These are phyloP conservation scores for Poeciliopsis gracilis DNA, from an alignment of 2,797 vertebrate genomes.

Conservation along the genomic window DNA sequence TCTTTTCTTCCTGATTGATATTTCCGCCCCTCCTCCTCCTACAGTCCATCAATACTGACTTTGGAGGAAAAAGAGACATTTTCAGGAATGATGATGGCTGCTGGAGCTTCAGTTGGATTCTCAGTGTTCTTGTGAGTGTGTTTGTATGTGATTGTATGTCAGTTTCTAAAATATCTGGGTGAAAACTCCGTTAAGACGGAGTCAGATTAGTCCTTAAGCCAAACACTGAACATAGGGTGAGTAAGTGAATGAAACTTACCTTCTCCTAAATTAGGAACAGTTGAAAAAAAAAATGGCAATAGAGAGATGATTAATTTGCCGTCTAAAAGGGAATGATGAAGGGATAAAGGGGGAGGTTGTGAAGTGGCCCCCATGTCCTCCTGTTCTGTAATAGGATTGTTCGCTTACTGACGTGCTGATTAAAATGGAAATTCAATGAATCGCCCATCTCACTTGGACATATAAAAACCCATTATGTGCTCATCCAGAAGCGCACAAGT, in stretches of 20 bases:
- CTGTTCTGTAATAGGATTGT: conserved; percentile 70
- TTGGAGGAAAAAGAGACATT: conserved; percentile 38
- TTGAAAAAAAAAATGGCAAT: conserved; percentile 52
- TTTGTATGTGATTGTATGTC: background rate
- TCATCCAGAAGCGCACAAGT: background rate
- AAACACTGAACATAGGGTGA: conserved; percentile 44
- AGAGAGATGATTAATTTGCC: conserved; percentile 77
- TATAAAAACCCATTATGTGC: background rate
- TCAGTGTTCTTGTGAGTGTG: conserved; percentile 1
- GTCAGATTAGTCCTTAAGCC: conserved; percentile 71
- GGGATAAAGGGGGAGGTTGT: conserved; percentile 35
- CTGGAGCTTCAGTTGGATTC: conserved; percentile 26
- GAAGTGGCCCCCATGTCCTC: conserved; percentile 56
- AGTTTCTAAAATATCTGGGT: conserved; percentile 13
- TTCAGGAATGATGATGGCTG: conserved; percentile 53
- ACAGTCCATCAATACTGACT: conserved; percentile 63
- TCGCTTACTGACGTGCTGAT: conserved; percentile 59
- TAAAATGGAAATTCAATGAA: conserved; percentile 73
- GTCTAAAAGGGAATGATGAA: conserved; percentile 30
- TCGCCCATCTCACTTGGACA: conserved; percentile 9
- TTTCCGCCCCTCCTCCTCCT: conserved; percentile 26
- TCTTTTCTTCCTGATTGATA: conserved; percentile 63
- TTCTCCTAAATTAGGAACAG: conserved; percentile 57
- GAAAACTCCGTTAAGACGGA: conserved; percentile 6
- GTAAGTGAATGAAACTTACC: conserved; percentile 24